phyloP scores from a whole-genome alignment of 2,888 invertebrate species.

The Calameuta filiformis region DNA sequence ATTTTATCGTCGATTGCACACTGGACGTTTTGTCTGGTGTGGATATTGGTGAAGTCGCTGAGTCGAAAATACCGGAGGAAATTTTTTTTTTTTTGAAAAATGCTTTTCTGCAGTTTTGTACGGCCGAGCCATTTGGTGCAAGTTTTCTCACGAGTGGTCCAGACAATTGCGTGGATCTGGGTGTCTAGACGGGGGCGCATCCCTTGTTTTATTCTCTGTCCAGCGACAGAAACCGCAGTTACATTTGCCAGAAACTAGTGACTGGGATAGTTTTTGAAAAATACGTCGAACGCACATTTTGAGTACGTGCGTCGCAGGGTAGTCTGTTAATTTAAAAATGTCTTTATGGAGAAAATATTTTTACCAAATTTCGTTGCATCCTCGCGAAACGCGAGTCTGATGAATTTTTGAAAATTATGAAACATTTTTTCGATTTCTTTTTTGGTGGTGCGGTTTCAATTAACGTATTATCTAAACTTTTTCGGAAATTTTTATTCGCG shows the following conservation, averaged over 20 bases:
- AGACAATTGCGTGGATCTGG: conserved; percentile 62
- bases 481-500: conserved; percentile 42
- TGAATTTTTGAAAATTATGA: conserved; percentile 5
- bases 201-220: conserved; percentile 38
- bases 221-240: conserved; percentile 19
- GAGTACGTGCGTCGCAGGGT: neutral
- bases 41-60: too few species aligned
- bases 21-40: neutral
- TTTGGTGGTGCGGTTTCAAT: conserved; percentile 22
- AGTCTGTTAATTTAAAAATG: neutral
- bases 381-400: neutral
- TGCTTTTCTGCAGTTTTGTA: conserved; percentile 33
- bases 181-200: conserved; percentile 58
- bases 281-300: neutral
- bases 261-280: neutral
- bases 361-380: neutral
- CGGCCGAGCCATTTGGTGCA: conserved; percentile 17
- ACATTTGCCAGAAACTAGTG: conserved; percentile 49
- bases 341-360: neutral
- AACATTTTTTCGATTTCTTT: neutral
- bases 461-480: conserved; percentile 38
- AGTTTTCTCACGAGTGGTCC: conserved; percentile 49
- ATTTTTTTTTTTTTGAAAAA: conserved; percentile 23
- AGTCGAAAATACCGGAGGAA: conserved; percentile 11
- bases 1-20: neutral